Conservation (phyloP, 1,140 invertebrate genomes). For the Hermetia illucens region DNA sequence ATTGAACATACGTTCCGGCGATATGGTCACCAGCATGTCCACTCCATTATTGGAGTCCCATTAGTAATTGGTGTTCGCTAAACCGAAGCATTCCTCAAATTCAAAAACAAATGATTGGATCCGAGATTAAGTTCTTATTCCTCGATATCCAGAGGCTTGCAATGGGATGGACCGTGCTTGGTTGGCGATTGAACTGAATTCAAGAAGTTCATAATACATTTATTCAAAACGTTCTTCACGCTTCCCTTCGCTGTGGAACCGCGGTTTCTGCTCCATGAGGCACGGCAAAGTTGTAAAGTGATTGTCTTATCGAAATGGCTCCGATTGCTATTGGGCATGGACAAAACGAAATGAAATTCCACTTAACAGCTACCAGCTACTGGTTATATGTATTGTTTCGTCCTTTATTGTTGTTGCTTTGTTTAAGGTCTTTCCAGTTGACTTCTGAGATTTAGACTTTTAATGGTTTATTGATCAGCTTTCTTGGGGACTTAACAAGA, state of each 20-base stretch:
- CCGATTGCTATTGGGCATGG: neutral
- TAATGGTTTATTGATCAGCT: too few species aligned
- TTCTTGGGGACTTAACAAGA: too few species aligned
- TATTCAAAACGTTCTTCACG: too few species aligned
- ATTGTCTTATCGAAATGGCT: neutral
- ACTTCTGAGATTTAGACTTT: too few species aligned
- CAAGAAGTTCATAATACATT: too few species aligned
- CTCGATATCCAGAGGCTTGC: neutral
- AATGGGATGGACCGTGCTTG: too few species aligned
- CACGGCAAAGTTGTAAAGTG: neutral
- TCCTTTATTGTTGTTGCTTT: too few species aligned
- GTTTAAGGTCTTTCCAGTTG: too few species aligned
- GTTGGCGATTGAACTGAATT: too few species aligned
- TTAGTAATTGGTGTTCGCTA: neutral
- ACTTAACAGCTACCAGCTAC: constrained; percentile 1
- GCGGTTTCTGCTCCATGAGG: neutral
- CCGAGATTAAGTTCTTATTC: constrained; percentile 1
- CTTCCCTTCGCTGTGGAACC: neutral
- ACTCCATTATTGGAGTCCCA: neutral
- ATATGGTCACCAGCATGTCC: neutral
- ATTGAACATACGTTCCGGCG: too few species aligned
- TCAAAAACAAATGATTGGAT: neutral
- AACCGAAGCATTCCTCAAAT: too few species aligned
- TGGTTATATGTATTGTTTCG: neutral
- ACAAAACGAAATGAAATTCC: neutral